Evolutionary conservation across 2,113 vertebrate species (phyloP).

Genomic region (Dromiciops gliroides): DNA sequence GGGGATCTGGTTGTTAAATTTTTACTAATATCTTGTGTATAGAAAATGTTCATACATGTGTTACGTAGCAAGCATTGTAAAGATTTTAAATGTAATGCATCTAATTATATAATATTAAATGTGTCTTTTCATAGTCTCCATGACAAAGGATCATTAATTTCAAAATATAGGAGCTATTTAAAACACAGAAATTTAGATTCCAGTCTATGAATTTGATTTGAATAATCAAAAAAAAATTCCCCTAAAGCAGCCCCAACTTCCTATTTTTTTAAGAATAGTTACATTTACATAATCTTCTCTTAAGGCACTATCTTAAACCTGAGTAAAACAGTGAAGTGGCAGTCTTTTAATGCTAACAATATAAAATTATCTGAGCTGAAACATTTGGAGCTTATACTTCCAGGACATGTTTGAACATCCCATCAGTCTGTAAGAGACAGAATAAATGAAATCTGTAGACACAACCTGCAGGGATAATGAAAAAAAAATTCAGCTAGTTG

Average conservation of each 20-base stretch:
- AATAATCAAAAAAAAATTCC: conserved; percentile 25
- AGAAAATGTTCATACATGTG: neutral
- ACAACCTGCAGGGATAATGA: neutral
- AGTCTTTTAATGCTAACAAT: neutral
- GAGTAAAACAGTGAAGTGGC: conserved; percentile 4
- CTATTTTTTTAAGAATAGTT: conserved; percentile 26
- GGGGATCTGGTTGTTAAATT: too few relatives aligned
- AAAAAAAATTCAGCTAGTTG: neutral
- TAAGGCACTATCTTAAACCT: conserved; percentile 6
- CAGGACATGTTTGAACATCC: neutral
- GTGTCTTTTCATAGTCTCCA: conserved; percentile 5
- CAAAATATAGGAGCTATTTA: conserved; percentile 23
- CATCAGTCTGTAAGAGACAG: neutral
- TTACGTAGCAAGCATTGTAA: neutral
- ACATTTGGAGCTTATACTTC: neutral
- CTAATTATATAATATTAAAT: neutral
- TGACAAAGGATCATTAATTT: conserved; percentile 35
- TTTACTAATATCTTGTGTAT: too few relatives aligned
- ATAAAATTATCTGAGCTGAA: conserved; percentile 25
- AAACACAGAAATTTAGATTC: conserved; percentile 31
- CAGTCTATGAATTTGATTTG: conserved; percentile 29
- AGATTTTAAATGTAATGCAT: neutral
- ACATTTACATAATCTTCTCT: conserved; percentile 24
- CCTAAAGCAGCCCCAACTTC: conserved; percentile 23
- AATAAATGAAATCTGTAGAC: conserved; percentile 5